These are phyloP conservation scores for Trachemys scripta DNA, from an alignment of 2,113 vertebrate genomes.

Conservation along the genomic window DNA sequence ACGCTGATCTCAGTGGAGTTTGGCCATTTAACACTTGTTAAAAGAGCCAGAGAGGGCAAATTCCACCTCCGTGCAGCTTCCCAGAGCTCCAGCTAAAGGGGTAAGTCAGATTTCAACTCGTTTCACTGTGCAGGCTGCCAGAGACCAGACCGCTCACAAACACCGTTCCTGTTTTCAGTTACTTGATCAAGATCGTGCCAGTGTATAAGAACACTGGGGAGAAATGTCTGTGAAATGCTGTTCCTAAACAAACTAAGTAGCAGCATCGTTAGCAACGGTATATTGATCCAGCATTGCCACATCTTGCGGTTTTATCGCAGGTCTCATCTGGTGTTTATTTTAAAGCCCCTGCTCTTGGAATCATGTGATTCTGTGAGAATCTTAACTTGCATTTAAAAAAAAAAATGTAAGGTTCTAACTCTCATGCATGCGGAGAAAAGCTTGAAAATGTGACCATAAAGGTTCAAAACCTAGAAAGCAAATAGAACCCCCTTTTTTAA, in stretches of 20 bases:
- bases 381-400: neutral
- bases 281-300: neutral
- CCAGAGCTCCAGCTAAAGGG: neutral
- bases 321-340: neutral
- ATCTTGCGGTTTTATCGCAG: neutral
- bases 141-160: neutral
- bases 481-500: no score
- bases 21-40: neutral
- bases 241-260: neutral
- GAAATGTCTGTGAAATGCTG: neutral
- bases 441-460: neutral
- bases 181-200: neutral
- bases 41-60: slow-evolving; percentile 50
- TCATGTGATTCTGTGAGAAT: neutral
- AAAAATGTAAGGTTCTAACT: neutral
- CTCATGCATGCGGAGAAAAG: neutral
- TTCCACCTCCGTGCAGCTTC: slow-evolving; percentile 23
- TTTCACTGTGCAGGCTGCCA: neutral
- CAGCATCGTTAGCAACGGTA: neutral
- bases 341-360: neutral
- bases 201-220: neutral
- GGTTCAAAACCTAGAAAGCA: neutral
- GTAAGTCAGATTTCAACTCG: neutral
- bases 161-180: neutral
- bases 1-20: neutral